Percentiles rank a stretch among this genome's conserved stretches.
These are phyloP conservation scores for Microcebus murinus DNA, from an alignment of 2,113 vertebrate species.

Conservation along the genomic window DNA sequence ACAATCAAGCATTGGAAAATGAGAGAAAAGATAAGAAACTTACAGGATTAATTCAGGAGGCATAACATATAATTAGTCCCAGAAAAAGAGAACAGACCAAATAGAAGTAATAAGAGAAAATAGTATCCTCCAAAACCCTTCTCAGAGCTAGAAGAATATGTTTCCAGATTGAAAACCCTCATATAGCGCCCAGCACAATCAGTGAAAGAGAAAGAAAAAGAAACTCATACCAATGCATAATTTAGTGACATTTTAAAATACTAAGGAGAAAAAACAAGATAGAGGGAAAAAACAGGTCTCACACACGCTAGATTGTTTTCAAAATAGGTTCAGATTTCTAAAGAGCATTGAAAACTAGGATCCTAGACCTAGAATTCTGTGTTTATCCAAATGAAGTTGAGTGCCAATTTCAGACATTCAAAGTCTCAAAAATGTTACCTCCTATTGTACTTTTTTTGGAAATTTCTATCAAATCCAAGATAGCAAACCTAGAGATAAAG, in stretches of 20 bases:
- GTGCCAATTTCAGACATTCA: neutral
- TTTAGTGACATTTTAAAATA: neutral
- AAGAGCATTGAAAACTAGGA: neutral
- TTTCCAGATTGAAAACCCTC: neutral
- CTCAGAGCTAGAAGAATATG: neutral
- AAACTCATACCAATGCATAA: neutral
- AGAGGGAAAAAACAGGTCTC: neutral
- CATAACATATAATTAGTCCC: neutral
- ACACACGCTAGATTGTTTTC: neutral
- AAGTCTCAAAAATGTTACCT: neutral
- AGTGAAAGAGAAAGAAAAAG: neutral
- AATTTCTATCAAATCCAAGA: neutral
- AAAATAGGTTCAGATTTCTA: neutral
- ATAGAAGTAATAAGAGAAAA: neutral
- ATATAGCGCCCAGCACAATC: neutral
- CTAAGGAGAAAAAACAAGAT: neutral
- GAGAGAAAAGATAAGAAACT: constrained; percentile 21
- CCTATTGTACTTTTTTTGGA: neutral
- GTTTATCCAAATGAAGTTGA: neutral
- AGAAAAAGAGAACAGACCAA: neutral
- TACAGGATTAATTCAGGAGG: neutral
- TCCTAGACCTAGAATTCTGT: neutral
- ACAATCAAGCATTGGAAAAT: neutral
- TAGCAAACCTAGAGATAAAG: neutral
- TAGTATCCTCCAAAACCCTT: neutral